phyloP scores from a whole-genome alignment of 2,113 vertebrate species.

The Rissa tridactyla region DNA sequence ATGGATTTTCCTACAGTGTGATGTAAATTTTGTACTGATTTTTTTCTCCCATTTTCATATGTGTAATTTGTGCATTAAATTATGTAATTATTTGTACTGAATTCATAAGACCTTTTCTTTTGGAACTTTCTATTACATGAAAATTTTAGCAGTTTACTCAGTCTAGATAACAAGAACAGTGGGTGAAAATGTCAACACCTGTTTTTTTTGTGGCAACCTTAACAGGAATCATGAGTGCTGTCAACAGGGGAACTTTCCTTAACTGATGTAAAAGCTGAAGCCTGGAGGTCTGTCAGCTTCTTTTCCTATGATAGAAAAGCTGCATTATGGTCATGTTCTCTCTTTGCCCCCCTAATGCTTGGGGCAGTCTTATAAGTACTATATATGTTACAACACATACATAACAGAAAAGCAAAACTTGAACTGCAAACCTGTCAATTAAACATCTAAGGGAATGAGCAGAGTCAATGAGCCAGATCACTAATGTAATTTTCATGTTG shows the following conservation, averaged over 20 bases:
- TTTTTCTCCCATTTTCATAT: background rate
- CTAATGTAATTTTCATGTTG: background rate
- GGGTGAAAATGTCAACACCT: background rate
- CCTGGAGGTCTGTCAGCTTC: background rate
- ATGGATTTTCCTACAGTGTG: background rate
- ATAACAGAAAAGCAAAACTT: background rate
- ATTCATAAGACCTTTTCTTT: background rate
- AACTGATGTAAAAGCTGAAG: background rate
- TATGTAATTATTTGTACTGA: background rate
- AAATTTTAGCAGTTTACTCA: background rate
- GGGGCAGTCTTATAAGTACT: background rate
- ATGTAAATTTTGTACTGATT: background rate
- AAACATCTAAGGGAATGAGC: background rate
- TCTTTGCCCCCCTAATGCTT: background rate
- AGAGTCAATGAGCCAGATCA: background rate
- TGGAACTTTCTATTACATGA: background rate
- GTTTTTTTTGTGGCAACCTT: fast-evolving
- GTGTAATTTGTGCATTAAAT: background rate
- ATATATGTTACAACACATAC: background rate
- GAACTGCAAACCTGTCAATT: background rate
- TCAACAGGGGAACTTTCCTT: background rate
- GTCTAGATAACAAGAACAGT: background rate
- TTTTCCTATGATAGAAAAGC: background rate
- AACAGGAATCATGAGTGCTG: background rate
- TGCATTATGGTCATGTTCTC: background rate